Evolutionary conservation across 2,113 vertebrate genomes (phyloP).

Genomic region (Sinocyclocheilus rhinocerous): DNA sequence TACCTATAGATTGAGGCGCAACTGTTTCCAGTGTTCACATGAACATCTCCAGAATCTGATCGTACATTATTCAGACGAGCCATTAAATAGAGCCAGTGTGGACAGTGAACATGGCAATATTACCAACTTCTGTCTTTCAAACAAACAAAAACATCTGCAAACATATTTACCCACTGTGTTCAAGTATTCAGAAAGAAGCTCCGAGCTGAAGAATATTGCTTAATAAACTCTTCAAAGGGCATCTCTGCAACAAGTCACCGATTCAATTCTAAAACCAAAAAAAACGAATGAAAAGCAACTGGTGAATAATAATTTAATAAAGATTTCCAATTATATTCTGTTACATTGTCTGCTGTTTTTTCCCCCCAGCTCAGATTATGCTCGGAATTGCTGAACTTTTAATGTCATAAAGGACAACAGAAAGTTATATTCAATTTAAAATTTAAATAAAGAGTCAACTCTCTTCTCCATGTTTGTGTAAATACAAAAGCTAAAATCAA

Average conservation of each 20-base stretch:
- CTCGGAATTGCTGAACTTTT: background rate
- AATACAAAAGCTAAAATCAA: slow-evolving; percentile 3
- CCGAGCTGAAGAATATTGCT: slow-evolving; percentile 58
- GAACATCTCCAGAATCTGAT: slow-evolving; percentile 9
- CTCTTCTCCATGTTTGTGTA: background rate
- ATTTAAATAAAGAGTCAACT: background rate
- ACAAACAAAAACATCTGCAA: slow-evolving; percentile 17
- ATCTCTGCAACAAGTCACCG: slow-evolving; percentile 8
- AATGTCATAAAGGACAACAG: background rate
- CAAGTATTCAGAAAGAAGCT: slow-evolving; percentile 62
- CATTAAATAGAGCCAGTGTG: slow-evolving; percentile 12
- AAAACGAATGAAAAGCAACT: background rate
- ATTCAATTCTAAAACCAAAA: background rate
- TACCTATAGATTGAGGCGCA: background rate
- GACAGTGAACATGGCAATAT: background rate
- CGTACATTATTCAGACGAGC: background rate
- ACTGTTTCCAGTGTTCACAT: slow-evolving; percentile 30
- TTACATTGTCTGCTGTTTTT: background rate
- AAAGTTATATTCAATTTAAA: background rate
- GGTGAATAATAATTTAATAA: background rate
- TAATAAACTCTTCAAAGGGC: background rate
- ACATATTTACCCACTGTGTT: slow-evolving; percentile 45
- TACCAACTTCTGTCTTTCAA: slow-evolving; percentile 22
- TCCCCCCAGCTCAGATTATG: background rate
- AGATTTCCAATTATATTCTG: background rate